Evolutionary conservation across 2,797 vertebrate genomes (phyloP), one percentile per base, ranked within the genome.

Genomic region (Sebastes steindachneri): DNA sequence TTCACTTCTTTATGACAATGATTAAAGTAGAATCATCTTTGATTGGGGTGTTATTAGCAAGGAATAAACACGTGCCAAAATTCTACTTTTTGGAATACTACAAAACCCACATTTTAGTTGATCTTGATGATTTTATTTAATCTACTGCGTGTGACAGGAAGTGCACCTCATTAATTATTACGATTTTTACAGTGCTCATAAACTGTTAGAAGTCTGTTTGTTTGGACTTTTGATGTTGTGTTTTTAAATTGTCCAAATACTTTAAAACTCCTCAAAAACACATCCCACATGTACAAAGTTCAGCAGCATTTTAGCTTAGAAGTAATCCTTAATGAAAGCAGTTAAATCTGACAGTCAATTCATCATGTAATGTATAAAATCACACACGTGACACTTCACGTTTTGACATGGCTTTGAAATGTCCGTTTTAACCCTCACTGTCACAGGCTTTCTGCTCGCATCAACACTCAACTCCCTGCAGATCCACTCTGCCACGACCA

Each of bases 351-450:
- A 60, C 68, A 54, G 48, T 23, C 29, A 15, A 12, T 87, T 73
- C 26, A 29, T 84, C 58, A 55, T 9, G 19, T 45, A 8, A 45
- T 63, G 45, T 84, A 82, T 76, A 37, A 26, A 78, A 21, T 75
- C 7, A 67, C 28, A 63, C 15, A 48, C 8, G 4, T 35, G 41
- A 68, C 70, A 81, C 70, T 62, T 71, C 45, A 51, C 79, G 54
- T 48, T 74, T 54, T 79, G 60, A 78, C 74, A 57, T 25, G 31
- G 19, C 12, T 55, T 31, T 68, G 23, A 57, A 37, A 14, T 7
- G 37, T 72, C 21, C 9, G 7, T 35, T 55, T 58, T 10, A 60
- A 37, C 25, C 15, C 7, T 75, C 37, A 59, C 58, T 59, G 62
- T 67, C 59, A 12, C 68, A 67, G 68, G 14, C 62, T 67, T 60